These are phyloP conservation scores for Catharus ustulatus DNA, from an alignment of 2,797 vertebrate species.

Conservation along the genomic window DNA sequence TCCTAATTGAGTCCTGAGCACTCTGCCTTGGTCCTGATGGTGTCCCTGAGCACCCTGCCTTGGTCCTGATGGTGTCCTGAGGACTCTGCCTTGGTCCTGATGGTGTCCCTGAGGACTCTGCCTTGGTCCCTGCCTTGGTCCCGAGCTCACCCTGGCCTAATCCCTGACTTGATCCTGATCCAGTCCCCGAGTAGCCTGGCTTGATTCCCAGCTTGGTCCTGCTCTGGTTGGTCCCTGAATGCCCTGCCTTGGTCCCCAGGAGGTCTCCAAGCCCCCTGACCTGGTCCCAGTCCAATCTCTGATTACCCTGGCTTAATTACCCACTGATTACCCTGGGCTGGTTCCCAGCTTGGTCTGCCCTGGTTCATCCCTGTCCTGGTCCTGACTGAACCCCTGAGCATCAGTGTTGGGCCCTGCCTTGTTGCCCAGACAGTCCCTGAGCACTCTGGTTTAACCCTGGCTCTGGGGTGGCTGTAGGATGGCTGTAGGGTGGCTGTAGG, in stretches of 20 bases:
- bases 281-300: accelerated
- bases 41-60: too few relatives aligned
- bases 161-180: not conserved
- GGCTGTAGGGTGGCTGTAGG: not conserved
- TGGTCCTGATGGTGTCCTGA: not conserved
- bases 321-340: not conserved
- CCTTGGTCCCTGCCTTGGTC: not conserved
- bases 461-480: not conserved
- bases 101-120: accelerated
- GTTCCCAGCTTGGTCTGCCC: not conserved
- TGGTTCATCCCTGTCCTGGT: not conserved
- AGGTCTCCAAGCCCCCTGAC: not conserved
- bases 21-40: too few relatives aligned
- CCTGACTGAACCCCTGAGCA: too few relatives aligned
- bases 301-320: not conserved
- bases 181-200: accelerated
- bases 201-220: not conserved
- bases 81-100: too few relatives aligned
- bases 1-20: accelerated
- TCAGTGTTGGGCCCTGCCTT: accelerated
- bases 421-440: not conserved
- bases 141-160: too few relatives aligned
- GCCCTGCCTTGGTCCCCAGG: not conserved
- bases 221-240: not conserved
- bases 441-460: accelerated